Evolutionary conservation across 2,888 invertebrate species (phyloP).

Genomic region (Tachina lurida): DNA sequence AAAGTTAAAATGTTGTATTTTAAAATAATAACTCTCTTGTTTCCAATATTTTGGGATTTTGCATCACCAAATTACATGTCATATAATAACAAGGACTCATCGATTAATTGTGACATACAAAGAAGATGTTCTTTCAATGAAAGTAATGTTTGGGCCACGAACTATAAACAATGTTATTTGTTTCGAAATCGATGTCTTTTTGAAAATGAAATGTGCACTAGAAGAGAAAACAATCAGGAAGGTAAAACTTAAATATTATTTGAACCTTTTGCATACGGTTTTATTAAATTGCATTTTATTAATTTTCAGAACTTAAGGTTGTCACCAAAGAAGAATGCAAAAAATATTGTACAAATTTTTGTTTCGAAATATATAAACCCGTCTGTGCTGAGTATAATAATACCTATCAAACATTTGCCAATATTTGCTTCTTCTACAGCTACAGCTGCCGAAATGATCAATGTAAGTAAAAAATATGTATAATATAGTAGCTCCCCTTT

Average conservation of each 20-base stretch:
- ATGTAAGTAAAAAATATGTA: conserved; percentile 43
- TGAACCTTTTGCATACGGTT: neutral
- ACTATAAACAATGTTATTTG: conserved; percentile 40
- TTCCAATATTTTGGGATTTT: neutral
- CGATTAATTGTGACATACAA: conserved; percentile 29
- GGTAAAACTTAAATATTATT: conserved; percentile 31
- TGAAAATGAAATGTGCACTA: conserved; percentile 49
- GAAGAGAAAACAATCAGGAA: conserved; percentile 22
- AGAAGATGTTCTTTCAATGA: conserved; percentile 50
- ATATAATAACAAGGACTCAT: neutral
- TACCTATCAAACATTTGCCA: conserved; percentile 31
- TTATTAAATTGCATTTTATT: neutral
- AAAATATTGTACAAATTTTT: conserved; percentile 37
- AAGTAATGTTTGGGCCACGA: conserved; percentile 51
- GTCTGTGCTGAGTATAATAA: conserved; percentile 58
- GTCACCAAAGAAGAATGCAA: conserved; percentile 39
- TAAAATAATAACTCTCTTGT: neutral
- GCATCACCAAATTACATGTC: neutral
- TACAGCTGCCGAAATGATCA: conserved; percentile 46
- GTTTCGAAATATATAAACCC: conserved; percentile 32
- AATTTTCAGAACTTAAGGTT: conserved; percentile 28
- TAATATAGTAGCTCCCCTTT: too few species aligned
- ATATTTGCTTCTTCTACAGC: conserved; percentile 46
- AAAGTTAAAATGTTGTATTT: conserved; percentile 31
- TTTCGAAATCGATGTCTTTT: conserved; percentile 58